Evolutionary conservation across 2,888 invertebrate genomes (phyloP).

Genomic region (Plebejus melissa): DNA sequence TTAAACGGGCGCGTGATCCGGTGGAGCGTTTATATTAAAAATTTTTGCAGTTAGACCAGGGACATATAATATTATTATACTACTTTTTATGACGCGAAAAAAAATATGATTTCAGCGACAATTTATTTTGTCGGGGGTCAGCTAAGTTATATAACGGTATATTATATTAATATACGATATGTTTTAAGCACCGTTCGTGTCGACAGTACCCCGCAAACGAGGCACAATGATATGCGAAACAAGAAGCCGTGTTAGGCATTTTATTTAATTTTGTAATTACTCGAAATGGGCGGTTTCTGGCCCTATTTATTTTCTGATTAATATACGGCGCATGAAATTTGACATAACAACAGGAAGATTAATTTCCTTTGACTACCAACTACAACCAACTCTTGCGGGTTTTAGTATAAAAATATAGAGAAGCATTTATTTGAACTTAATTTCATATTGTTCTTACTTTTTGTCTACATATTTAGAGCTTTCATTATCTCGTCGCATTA

Average conservation of each 20-base stretch:
- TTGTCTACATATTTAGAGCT: too few species aligned
- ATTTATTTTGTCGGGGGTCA: too few species aligned
- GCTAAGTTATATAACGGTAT: too few species aligned
- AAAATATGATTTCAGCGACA: too few species aligned
- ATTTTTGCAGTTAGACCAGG: too few species aligned
- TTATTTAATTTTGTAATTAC: slow-evolving; percentile 60
- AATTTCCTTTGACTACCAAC: background rate
- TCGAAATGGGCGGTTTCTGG: slow-evolving; percentile 45
- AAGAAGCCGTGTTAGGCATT: slow-evolving; percentile 54
- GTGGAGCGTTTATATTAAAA: too few species aligned
- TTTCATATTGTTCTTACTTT: too few species aligned
- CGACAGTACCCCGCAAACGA: slow-evolving; percentile 59
- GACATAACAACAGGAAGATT: slow-evolving; percentile 18
- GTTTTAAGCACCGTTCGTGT: background rate
- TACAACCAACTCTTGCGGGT: background rate
- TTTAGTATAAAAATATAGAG: background rate
- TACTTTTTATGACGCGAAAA: too few species aligned
- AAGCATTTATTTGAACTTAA: background rate
- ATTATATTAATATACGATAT: background rate
- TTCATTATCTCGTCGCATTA: too few species aligned
- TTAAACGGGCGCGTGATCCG: too few species aligned
- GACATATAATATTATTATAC: too few species aligned
- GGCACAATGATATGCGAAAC: slow-evolving; percentile 71
- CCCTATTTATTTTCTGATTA: slow-evolving; percentile 29
- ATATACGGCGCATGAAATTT: background rate